Percentiles rank a stretch among this genome's conserved stretches.
Evolutionary conservation across 1,140 invertebrate species (phyloP).

Genomic region (Ceratosolen fusciceps): DNA sequence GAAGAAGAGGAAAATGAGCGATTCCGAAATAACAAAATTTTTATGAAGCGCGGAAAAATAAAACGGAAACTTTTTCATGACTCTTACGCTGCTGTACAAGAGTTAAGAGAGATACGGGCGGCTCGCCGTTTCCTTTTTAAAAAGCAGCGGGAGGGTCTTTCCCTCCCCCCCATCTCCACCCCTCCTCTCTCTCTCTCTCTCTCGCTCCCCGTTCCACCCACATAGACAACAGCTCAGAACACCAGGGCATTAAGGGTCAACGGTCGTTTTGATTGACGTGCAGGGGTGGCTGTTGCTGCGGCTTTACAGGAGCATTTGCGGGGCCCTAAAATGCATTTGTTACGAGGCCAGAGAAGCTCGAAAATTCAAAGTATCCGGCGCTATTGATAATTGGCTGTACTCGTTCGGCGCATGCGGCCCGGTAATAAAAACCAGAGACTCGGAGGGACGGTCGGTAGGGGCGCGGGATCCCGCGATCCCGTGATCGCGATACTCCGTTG

Average conservation of each 20-base stretch:
- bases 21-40: slow-evolving; percentile 12
- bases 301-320: neutral
- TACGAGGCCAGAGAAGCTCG: neutral
- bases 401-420: neutral
- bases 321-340: slow-evolving; percentile 39
- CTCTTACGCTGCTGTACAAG: neutral
- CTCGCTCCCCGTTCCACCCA: too few relatives aligned
- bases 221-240: too few relatives aligned
- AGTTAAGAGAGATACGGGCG: neutral
- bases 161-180: neutral
- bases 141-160: neutral
- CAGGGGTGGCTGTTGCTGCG: neutral
- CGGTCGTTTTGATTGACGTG: neutral
- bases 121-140: too few relatives aligned
- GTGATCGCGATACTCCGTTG: too few relatives aligned
- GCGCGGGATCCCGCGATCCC: too few relatives aligned
- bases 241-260: neutral
- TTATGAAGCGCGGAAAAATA: slow-evolving; percentile 18
- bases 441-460: neutral
- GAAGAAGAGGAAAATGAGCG: neutral
- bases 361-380: slow-evolving; percentile 34
- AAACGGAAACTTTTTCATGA: slow-evolving; percentile 34
- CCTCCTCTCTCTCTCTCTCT: too few relatives aligned
- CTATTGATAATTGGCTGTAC: slow-evolving; percentile 15
- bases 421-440: slow-evolving; percentile 33